Percentiles rank a stretch among this genome's conserved stretches.
Evolutionary conservation across 2,797 vertebrate genomes (phyloP).

Genomic region (Aldrovandia affinis): DNA sequence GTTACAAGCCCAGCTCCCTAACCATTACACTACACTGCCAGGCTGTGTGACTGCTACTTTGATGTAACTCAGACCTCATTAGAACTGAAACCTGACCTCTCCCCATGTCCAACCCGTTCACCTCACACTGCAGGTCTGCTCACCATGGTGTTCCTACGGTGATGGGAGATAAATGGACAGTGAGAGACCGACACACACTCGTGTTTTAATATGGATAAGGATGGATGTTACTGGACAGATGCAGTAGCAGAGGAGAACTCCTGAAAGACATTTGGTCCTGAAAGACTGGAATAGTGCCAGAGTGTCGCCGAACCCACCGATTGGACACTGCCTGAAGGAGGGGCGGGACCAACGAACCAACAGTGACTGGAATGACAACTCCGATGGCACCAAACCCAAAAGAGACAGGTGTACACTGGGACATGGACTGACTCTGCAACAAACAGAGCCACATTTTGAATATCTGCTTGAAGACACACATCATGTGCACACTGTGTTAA

Average conservation of each 20-base stretch:
- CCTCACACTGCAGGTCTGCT: constrained; percentile 35
- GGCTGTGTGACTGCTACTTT: no score
- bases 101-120: neutral
- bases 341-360: neutral
- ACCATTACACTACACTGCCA: no score
- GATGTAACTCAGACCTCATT: neutral
- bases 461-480: neutral
- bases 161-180: neutral
- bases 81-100: neutral
- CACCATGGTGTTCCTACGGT: constrained; percentile 43
- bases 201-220: neutral
- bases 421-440: neutral
- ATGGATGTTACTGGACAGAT: neutral
- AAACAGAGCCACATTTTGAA: neutral
- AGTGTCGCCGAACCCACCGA: neutral
- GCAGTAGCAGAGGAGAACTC: neutral
- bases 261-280: neutral
- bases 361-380: neutral
- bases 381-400: neutral
- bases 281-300: neutral
- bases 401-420: neutral
- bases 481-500: neutral
- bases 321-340: neutral
- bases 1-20: no score
- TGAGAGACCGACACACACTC: neutral